Percentiles rank a stretch among this genome's conserved stretches.
These are phyloP conservation scores for Chironomus striatipennis DNA, from an alignment of 1,140 invertebrate genomes.

Conservation along the genomic window DNA sequence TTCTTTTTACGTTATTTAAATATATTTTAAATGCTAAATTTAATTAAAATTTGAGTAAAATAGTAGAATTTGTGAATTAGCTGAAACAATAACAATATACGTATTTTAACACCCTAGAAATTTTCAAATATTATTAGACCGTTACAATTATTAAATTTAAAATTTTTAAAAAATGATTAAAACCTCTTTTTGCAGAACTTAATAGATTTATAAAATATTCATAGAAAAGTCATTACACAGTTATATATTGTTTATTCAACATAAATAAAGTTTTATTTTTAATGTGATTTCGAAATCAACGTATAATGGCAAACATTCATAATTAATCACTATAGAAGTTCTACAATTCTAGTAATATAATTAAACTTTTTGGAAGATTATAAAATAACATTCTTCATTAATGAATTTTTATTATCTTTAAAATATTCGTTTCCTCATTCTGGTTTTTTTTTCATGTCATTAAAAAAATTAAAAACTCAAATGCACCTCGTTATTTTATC, in stretches of 20 bases:
- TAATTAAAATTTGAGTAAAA: background rate
- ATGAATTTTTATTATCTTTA: background rate
- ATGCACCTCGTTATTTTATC: background rate
- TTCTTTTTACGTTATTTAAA: background rate
- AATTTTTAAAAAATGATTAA: no score
- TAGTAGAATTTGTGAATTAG: background rate
- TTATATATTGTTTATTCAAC: no score
- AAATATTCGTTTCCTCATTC: background rate
- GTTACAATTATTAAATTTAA: background rate
- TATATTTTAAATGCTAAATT: background rate
- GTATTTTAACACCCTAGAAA: background rate
- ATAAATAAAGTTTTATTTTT: background rate
- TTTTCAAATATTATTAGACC: background rate
- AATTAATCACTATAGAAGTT: background rate
- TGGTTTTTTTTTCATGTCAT: background rate
- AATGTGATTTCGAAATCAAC: background rate
- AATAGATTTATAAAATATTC: no score
- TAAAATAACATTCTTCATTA: background rate
- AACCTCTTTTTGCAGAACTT: no score
- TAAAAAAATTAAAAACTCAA: background rate
- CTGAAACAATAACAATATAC: background rate
- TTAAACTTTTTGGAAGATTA: conserved; percentile 9
- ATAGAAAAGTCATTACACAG: no score
- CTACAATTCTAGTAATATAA: background rate
- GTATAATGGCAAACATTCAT: background rate